Conservation (phyloP, 2,888 invertebrate species). For the Dysmachus trigonus region DNA sequence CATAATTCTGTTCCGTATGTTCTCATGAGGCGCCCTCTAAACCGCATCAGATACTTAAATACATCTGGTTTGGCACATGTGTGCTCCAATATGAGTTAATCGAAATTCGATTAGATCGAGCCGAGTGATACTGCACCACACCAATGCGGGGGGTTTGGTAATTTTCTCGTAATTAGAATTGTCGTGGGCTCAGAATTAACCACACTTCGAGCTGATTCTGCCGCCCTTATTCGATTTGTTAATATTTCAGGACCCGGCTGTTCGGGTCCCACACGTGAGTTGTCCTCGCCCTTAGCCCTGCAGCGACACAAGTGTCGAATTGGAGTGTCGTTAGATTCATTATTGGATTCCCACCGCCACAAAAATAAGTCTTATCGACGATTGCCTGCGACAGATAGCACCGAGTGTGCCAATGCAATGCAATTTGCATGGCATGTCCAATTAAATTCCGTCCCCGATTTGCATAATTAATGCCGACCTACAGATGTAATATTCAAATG, state of each 20-base stretch:
- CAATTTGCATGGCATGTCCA: constrained; percentile 31
- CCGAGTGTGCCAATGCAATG: neutral
- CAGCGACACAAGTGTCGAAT: constrained; percentile 14
- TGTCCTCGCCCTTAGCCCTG: neutral
- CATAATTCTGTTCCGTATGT: too few species aligned
- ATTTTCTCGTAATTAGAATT: neutral
- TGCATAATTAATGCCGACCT: constrained; percentile 24
- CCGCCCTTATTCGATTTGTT: neutral
- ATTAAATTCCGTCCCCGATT: constrained; percentile 28
- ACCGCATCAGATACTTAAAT: neutral
- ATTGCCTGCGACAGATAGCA: constrained; percentile 9
- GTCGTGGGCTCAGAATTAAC: neutral
- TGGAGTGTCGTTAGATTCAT: constrained; percentile 16
- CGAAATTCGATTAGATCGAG: neutral
- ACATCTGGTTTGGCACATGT: neutral
- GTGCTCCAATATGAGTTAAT: neutral
- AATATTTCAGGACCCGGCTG: neutral
- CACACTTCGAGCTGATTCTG: neutral
- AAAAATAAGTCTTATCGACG: constrained; percentile 18
- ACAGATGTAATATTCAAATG: constrained; percentile 35
- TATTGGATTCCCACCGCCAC: neutral
- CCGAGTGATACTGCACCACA: neutral
- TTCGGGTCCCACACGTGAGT: neutral
- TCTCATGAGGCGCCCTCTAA: neutral
- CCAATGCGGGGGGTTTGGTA: neutral